Evolutionary conservation across 2,113 vertebrate species (phyloP).

Genomic region (Equus przewalskii): DNA sequence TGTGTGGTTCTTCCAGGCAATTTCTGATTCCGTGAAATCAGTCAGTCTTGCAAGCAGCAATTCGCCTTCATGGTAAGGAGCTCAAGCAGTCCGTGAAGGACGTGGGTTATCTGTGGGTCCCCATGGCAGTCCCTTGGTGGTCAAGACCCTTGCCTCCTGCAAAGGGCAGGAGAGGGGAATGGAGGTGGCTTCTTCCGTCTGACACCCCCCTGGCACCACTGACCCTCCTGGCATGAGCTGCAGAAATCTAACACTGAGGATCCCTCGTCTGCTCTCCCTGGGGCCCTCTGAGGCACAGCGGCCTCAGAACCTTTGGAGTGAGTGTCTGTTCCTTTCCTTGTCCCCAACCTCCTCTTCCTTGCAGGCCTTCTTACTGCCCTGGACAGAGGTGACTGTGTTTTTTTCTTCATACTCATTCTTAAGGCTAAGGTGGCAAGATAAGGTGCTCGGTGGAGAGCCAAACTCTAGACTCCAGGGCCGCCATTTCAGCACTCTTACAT

Average conservation of each 20-base stretch:
- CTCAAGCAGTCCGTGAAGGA: neutral
- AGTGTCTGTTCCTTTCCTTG: neutral
- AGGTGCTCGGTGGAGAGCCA: conserved; percentile 83
- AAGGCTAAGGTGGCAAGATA: conserved; percentile 85
- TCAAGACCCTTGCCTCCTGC: neutral
- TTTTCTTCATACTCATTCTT: conserved; percentile 77
- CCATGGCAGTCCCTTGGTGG: neutral
- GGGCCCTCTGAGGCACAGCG: neutral
- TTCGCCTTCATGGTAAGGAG: neutral
- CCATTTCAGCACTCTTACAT: conserved; percentile 61
- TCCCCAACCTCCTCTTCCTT: neutral
- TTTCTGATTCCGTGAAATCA: conserved; percentile 51
- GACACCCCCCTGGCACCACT: neutral
- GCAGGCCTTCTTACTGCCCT: conserved; percentile 13
- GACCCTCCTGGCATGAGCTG: neutral
- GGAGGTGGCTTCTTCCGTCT: neutral
- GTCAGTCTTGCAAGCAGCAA: conserved; percentile 26
- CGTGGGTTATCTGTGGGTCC: neutral
- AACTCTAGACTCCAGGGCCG: conserved; percentile 74
- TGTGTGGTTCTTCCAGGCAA: neutral
- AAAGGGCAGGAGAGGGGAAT: too few relatives aligned
- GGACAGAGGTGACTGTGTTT: conserved; percentile 58
- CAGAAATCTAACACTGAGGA: neutral
- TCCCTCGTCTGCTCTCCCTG: neutral
- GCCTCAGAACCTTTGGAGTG: neutral